Conservation (phyloP, 2,797 vertebrate species). For the Tympanoctomys barrerae region DNA sequence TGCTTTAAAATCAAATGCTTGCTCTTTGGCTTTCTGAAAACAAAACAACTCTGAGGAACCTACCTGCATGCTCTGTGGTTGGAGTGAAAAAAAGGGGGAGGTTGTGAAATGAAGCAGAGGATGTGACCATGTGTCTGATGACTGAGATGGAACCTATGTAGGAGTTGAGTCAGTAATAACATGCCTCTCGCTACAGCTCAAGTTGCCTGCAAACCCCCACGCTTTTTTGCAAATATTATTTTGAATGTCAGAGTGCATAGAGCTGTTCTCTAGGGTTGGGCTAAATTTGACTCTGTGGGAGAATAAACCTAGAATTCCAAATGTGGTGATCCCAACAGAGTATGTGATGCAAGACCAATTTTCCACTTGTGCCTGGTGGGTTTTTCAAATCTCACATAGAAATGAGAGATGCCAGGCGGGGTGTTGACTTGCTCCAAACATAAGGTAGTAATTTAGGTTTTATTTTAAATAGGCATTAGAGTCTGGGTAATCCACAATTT, state of each 20-base stretch:
- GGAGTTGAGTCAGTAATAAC: slow-evolving; percentile 90
- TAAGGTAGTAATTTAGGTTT: slow-evolving; percentile 73
- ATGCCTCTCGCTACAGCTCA: slow-evolving; percentile 77
- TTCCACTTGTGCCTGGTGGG: slow-evolving; percentile 15
- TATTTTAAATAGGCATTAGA: slow-evolving; percentile 77
- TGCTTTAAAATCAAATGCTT: slow-evolving; percentile 71
- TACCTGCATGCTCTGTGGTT: slow-evolving; percentile 64
- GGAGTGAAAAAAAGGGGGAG: slow-evolving; percentile 73
- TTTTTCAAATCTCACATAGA: slow-evolving; percentile 78
- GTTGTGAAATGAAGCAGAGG: slow-evolving; percentile 85
- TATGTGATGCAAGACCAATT: slow-evolving; percentile 37
- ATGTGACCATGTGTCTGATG: slow-evolving; percentile 86
- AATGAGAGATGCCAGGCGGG: slow-evolving; percentile 76
- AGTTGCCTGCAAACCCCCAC: slow-evolving; percentile 69
- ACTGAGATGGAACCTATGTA: slow-evolving; percentile 90
- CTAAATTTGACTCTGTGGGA: slow-evolving; percentile 73
- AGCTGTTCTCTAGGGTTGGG: background rate
- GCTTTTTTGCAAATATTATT: slow-evolving; percentile 70
- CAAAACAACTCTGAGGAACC: slow-evolving; percentile 57
- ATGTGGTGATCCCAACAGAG: slow-evolving; percentile 70
- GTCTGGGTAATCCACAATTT: slow-evolving; percentile 76
- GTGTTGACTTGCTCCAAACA: slow-evolving; percentile 63
- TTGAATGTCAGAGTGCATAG: slow-evolving; percentile 74
- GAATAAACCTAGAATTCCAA: slow-evolving; percentile 75
- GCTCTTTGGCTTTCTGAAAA: slow-evolving; percentile 31